phyloP scores from a whole-genome alignment of 2,113 vertebrate genomes.

The Thermophis baileyi region DNA sequence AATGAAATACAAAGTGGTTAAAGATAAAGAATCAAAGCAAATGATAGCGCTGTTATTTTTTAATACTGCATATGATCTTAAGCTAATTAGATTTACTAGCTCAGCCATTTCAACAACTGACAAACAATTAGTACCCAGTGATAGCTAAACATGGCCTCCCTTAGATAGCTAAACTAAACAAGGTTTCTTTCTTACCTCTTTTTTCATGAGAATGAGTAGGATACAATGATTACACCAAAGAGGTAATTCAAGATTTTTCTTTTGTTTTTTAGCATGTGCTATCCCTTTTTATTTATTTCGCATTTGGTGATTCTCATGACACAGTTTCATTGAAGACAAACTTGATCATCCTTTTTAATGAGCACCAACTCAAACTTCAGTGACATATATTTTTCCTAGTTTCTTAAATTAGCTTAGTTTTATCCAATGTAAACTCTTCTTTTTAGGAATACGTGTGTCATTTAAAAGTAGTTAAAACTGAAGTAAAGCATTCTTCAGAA shows the following conservation, averaged over 20 bases:
- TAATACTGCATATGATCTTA: background rate
- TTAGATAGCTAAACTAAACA: background rate
- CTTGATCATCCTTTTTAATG: too few relatives aligned
- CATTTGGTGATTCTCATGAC: too few relatives aligned
- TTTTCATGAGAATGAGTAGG: background rate
- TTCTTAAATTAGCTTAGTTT: too few relatives aligned
- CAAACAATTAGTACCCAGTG: background rate
- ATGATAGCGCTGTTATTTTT: background rate
- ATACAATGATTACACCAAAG: background rate
- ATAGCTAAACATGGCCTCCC: too few relatives aligned
- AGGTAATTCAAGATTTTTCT: background rate
- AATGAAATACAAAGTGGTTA: slow-evolving; percentile 42
- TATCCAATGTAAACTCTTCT: too few relatives aligned
- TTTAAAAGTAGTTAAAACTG: too few relatives aligned
- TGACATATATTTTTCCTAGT: too few relatives aligned
- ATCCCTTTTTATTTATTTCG: too few relatives aligned
- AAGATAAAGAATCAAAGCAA: slow-evolving; percentile 37
- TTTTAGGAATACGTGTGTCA: too few relatives aligned
- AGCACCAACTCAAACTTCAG: too few relatives aligned
- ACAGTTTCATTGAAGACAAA: too few relatives aligned
- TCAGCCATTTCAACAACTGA: background rate
- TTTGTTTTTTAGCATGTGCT: background rate
- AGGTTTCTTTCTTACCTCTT: background rate
- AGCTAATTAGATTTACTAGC: background rate
- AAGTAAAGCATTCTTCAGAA: too few relatives aligned